phyloP scores from a whole-genome alignment of 2,888 invertebrate genomes.

The Dyspetes luteomarginatus region DNA sequence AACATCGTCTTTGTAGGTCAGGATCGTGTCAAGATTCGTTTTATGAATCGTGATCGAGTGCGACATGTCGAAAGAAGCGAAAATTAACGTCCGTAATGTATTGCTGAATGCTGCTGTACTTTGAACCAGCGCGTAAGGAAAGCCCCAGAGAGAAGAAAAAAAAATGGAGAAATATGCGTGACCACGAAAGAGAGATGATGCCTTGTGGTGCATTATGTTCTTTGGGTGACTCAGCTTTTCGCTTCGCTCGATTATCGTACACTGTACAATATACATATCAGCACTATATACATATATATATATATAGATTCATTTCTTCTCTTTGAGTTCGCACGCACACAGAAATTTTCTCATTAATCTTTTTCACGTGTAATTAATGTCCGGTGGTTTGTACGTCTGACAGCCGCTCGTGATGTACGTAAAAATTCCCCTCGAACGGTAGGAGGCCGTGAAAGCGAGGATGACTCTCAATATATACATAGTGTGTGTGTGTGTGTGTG shows the following conservation, averaged over 20 bases:
- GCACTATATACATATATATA: slow-evolving; percentile 1
- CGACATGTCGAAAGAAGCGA: background rate
- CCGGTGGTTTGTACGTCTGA: slow-evolving; percentile 72
- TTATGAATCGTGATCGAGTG: no score
- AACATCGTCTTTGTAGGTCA: no score
- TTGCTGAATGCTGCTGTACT: no score
- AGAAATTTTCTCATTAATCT: slow-evolving; percentile 76
- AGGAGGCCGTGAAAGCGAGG: slow-evolving; percentile 68
- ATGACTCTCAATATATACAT: slow-evolving; percentile 65
- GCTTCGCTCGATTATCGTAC: slow-evolving; percentile 71
- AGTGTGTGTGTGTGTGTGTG: slow-evolving; percentile 19
- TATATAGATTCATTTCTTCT: slow-evolving; percentile 17
- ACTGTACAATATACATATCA: no score
- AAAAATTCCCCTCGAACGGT: slow-evolving; percentile 53
- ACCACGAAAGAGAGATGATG: slow-evolving; percentile 66
- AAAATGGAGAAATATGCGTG: slow-evolving; percentile 65
- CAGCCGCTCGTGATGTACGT: slow-evolving; percentile 60
- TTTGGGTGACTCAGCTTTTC: slow-evolving; percentile 73
- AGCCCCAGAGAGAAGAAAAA: no score
- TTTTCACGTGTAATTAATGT: slow-evolving; percentile 77
- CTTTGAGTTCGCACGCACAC: slow-evolving; percentile 67
- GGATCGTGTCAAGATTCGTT: no score
- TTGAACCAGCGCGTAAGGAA: no score
- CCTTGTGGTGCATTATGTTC: slow-evolving; percentile 60
- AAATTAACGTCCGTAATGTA: background rate